Percentiles rank a stretch among this genome's conserved stretches.
These are phyloP conservation scores for Papilio machaon DNA, from an alignment of 1,140 invertebrate species.

Conservation along the genomic window DNA sequence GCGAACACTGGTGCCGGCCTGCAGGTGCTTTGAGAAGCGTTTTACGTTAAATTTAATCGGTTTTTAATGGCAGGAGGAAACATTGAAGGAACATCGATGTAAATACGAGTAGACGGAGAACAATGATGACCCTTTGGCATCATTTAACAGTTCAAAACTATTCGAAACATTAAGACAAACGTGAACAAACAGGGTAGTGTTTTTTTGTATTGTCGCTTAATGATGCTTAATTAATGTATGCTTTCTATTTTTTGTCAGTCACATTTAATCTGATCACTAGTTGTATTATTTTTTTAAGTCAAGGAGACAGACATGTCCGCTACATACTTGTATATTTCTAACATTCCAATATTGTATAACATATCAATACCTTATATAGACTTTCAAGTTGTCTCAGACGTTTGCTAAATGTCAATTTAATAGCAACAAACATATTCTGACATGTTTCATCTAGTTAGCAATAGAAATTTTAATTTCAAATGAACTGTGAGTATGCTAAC, in stretches of 20 bases:
- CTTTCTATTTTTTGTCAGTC: conserved; percentile 21
- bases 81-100: background rate
- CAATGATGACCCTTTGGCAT: background rate
- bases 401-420: conserved; percentile 36
- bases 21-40: background rate
- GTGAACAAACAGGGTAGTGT: background rate
- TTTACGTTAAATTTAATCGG: background rate
- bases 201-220: background rate
- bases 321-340: conserved; percentile 7
- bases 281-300: conserved; percentile 17
- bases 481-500: conserved; percentile 1
- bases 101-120: background rate
- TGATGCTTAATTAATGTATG: background rate
- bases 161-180: too few relatives aligned
- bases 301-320: conserved; percentile 23
- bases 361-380: conserved; percentile 34
- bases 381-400: conserved; percentile 20
- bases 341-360: conserved; percentile 33
- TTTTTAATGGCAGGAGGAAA: background rate
- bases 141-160: background rate
- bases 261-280: conserved; percentile 22
- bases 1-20: conserved; percentile 33
- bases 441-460: conserved; percentile 35
- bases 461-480: conserved; percentile 35
- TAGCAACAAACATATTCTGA: conserved; percentile 35